phyloP scores from a whole-genome alignment of 2,888 invertebrate genomes.

The Brassicogethes aeneus region DNA sequence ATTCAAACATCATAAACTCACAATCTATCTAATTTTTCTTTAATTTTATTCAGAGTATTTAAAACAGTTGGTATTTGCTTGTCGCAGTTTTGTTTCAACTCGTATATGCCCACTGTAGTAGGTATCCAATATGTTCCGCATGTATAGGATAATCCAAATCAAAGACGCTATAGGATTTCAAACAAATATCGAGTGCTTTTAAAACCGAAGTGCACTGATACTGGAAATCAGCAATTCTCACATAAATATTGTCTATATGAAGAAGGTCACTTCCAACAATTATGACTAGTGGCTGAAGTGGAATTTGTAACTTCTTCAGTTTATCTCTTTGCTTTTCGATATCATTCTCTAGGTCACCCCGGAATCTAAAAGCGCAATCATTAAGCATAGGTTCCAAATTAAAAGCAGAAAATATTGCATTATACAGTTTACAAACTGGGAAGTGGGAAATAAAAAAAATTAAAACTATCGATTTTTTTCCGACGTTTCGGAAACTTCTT shows the following conservation, averaged over 20 bases:
- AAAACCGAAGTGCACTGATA: background rate
- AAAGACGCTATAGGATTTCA: slow-evolving; percentile 4
- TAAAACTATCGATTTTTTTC: no score
- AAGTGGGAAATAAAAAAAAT: no score
- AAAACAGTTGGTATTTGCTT: slow-evolving; percentile 3
- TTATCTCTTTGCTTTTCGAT: background rate
- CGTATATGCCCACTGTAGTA: slow-evolving; percentile 7
- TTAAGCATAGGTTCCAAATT: no score
- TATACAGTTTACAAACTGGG: no score
- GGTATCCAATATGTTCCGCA: slow-evolving; percentile 5
- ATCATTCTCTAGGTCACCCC: no score
- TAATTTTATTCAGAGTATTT: background rate
- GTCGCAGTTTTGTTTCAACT: slow-evolving; percentile 1
- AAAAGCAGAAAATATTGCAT: no score
- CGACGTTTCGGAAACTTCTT: no score
- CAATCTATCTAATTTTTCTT: background rate
- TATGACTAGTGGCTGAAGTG: background rate
- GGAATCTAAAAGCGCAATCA: no score
- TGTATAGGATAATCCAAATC: slow-evolving; percentile 5
- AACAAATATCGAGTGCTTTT: slow-evolving; percentile 4
- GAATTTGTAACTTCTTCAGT: background rate
- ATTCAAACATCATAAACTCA: no score
- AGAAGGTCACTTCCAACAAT: background rate
- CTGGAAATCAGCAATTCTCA: background rate
- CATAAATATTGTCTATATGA: background rate